These are phyloP conservation scores for Platysternon megacephalum DNA, from an alignment of 2,113 vertebrate genomes.

Conservation along the genomic window DNA sequence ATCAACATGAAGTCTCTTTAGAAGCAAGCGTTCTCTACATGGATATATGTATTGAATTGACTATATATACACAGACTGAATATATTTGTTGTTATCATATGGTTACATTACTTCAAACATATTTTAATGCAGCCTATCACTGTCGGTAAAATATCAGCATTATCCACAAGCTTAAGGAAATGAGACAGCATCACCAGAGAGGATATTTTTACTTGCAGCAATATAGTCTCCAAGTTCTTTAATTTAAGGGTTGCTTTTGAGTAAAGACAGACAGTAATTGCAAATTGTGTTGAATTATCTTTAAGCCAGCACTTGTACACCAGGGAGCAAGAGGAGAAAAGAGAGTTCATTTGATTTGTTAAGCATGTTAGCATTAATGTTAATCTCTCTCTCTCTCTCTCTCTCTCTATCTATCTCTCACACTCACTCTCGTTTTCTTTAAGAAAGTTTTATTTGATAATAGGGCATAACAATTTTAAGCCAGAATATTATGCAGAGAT, in stretches of 20 bases:
- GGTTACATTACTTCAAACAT: neutral
- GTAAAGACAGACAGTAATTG: neutral
- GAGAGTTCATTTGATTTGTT: neutral
- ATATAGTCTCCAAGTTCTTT: neutral
- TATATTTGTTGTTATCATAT: neutral
- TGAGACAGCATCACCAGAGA: neutral
- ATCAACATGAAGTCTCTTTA: neutral
- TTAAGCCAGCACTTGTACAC: neutral
- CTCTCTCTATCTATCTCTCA: too few species aligned
- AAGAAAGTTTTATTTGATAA: neutral
- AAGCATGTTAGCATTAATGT: neutral
- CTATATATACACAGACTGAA: neutral
- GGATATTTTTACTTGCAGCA: neutral
- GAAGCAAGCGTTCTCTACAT: neutral
- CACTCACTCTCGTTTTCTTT: neutral
- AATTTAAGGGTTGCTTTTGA: neutral
- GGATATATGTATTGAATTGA: neutral
- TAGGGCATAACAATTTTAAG: neutral
- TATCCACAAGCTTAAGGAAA: neutral
- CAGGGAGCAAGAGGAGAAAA: neutral
- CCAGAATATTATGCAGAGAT: neutral
- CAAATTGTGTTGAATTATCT: neutral
- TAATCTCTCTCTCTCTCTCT: neutral
- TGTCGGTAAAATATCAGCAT: neutral
- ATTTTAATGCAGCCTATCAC: neutral